Conservation (phyloP, 2,113 vertebrate genomes). For the Naja naja region DNA sequence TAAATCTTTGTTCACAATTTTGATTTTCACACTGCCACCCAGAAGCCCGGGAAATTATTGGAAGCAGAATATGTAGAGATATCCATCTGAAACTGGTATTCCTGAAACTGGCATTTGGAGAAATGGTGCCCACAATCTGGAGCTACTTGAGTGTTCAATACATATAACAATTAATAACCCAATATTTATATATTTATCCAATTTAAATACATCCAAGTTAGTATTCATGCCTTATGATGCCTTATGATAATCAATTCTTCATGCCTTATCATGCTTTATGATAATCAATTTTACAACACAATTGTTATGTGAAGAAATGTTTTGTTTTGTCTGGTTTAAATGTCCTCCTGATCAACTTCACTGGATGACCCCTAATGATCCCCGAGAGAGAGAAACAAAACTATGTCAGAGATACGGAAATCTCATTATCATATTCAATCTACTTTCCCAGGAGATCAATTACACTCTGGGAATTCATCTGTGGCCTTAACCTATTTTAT, state of each 20-base stretch:
- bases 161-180: neutral
- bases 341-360: neutral
- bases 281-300: neutral
- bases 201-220: neutral
- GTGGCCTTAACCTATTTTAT: neutral
- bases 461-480: neutral
- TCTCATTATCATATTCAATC: neutral
- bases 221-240: neutral
- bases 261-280: neutral
- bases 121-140: neutral
- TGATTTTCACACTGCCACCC: neutral
- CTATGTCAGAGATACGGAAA: neutral
- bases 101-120: neutral
- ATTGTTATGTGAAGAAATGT: neutral
- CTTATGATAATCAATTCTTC: neutral
- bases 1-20: neutral
- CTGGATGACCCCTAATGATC: neutral
- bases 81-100: neutral
- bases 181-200: neutral
- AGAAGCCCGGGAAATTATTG: neutral
- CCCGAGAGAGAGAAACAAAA: neutral
- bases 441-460: neutral
- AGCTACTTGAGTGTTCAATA: neutral
- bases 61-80: neutral
- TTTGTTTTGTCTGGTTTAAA: neutral